Evolutionary conservation across 2,888 invertebrate genomes (phyloP).

Genomic region (Barypeithes pellucidus): DNA sequence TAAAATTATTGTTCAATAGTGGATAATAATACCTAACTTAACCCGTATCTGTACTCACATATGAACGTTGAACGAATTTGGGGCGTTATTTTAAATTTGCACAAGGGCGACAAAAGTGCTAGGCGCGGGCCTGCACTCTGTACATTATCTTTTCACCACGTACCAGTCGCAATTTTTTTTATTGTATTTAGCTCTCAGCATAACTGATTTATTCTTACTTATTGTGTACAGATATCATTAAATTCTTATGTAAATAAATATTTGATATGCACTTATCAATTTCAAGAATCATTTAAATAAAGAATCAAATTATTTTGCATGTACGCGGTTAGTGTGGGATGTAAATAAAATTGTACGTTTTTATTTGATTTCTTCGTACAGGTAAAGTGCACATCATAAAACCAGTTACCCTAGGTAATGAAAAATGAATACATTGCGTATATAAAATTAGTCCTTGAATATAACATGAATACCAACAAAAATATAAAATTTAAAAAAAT

Average conservation of each 20-base stretch:
- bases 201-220: neutral
- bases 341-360: neutral
- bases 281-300: neutral
- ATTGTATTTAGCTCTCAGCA: neutral
- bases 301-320: neutral
- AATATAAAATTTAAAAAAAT: too few relatives aligned
- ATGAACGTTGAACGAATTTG: too few relatives aligned
- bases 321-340: neutral
- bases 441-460: conserved; percentile 2
- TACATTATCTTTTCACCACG: too few relatives aligned
- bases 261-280: conserved; percentile 8
- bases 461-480: too few relatives aligned
- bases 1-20: too few relatives aligned
- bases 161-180: too few relatives aligned
- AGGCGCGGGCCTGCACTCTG: too few relatives aligned
- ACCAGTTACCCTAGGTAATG: neutral
- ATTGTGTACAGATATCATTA: conserved; percentile 5
- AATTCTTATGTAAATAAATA: conserved; percentile 1
- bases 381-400: neutral
- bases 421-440: neutral
- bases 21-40: too few relatives aligned
- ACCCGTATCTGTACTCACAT: too few relatives aligned
- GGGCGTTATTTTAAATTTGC: too few relatives aligned
- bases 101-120: too few relatives aligned
- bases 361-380: neutral